Percentiles rank a stretch among this genome's conserved stretches.
phyloP scores from a whole-genome alignment of 2,888 invertebrate species.

The Lamproptera curius region DNA sequence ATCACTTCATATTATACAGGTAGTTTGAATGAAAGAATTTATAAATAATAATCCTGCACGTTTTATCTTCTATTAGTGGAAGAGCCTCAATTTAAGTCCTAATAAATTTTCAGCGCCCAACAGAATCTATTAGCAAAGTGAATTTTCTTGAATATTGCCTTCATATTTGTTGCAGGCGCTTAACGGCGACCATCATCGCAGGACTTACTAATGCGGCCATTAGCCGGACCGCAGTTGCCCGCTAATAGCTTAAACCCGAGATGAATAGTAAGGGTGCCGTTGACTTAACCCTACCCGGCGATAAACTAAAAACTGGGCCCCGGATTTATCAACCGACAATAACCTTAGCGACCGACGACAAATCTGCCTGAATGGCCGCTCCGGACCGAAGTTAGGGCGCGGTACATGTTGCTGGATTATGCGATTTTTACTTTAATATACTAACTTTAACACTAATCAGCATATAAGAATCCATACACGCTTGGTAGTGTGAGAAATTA shows the following conservation, averaged over 20 bases:
- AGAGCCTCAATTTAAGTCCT: too few relatives aligned
- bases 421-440: too few relatives aligned
- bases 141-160: not conserved
- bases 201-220: slow-evolving; percentile 12
- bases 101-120: too few relatives aligned
- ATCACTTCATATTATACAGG: too few relatives aligned
- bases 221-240: slow-evolving; percentile 20
- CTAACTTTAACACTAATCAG: too few relatives aligned
- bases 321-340: slow-evolving; percentile 43
- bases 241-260: slow-evolving; percentile 36
- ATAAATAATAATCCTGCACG: too few relatives aligned
- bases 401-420: slow-evolving; percentile 18
- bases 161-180: not conserved
- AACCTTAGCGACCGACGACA: slow-evolving; percentile 47
- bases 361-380: slow-evolving; percentile 49
- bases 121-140: not conserved
- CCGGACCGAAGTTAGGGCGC: slow-evolving; percentile 23
- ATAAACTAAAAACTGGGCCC: slow-evolving; percentile 56
- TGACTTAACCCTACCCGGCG: slow-evolving; percentile 36
- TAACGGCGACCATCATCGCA: slow-evolving; percentile 1
- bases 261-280: slow-evolving; percentile 29
- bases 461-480: too few relatives aligned
- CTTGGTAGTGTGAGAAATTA: too few relatives aligned
- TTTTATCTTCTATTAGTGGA: too few relatives aligned
- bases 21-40: too few relatives aligned